A percentile compares a stretch with the other conserved stretches of the same genome.
Evolutionary conservation across 2,888 invertebrate species (phyloP).

Genomic region (Protodeltote pygarga): DNA sequence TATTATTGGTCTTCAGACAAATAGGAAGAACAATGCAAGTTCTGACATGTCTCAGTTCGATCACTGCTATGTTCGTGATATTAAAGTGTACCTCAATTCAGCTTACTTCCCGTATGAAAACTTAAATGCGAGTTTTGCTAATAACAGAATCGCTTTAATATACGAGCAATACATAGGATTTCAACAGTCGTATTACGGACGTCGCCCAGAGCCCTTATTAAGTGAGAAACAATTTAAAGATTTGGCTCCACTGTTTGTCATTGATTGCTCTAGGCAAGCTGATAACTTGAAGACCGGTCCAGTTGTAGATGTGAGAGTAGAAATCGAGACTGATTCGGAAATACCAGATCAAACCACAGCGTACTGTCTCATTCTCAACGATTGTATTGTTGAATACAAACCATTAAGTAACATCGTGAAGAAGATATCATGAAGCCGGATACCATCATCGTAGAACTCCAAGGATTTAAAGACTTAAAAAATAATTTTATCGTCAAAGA

Average conservation of each 20-base stretch:
- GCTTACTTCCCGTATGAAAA: constrained; percentile 1
- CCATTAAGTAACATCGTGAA: not conserved
- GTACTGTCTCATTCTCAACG: constrained; percentile 9
- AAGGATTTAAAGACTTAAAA: not conserved
- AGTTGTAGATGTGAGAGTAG: constrained; percentile 1
- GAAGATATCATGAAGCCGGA: constrained; percentile 16
- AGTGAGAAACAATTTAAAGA: constrained; percentile 6
- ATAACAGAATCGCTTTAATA: constrained; percentile 2
- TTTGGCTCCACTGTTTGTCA: not conserved
- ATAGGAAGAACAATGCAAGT: constrained; percentile 4
- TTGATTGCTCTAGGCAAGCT: not conserved
- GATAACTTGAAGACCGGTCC: not conserved
- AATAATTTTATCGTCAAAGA: constrained; percentile 6
- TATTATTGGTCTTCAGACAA: constrained; percentile 31
- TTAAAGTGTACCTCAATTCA: constrained; percentile 4
- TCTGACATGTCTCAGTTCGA: constrained; percentile 6
- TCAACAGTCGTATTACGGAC: constrained; percentile 4
- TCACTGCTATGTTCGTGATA: constrained; percentile 2
- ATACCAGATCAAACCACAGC: constrained; percentile 6
- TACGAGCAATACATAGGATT: not conserved
- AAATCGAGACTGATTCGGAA: not conserved
- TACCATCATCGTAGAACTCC: not conserved
- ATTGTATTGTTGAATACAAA: not conserved
- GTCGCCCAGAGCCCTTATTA: constrained; percentile 1
- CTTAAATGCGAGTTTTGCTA: not conserved